A percentile compares a stretch with the other conserved stretches of the same genome.
Conservation (phyloP, 2,888 invertebrate species). For the Lasioglossum marginatum region DNA sequence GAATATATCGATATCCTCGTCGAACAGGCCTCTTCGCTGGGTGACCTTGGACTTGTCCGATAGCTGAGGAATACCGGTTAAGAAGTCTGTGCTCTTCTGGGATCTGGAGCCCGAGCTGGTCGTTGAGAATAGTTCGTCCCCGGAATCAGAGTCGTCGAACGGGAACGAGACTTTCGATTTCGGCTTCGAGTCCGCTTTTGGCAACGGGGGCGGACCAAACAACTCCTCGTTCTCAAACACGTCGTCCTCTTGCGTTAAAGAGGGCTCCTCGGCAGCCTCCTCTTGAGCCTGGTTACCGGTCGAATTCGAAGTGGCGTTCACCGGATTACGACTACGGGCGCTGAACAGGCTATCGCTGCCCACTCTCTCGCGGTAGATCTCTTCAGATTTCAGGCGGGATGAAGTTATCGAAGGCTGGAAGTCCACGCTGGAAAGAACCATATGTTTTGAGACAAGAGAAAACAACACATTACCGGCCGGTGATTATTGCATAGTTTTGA, state of each 20-base stretch:
- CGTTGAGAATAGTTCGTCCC: constrained; percentile 80
- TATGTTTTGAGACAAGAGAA: too few relatives aligned
- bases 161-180: constrained; percentile 78
- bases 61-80: constrained; percentile 62
- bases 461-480: neutral
- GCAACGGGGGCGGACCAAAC: constrained; percentile 81
- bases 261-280: constrained; percentile 30
- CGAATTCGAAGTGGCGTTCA: constrained; percentile 49
- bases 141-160: constrained; percentile 82
- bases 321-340: constrained; percentile 53
- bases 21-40: constrained; percentile 73
- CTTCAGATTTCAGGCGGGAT: constrained; percentile 77
- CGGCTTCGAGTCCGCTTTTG: constrained; percentile 73
- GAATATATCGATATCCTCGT: constrained; percentile 75
- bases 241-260: constrained; percentile 64
- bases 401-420: constrained; percentile 78
- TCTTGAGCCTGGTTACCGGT: constrained; percentile 41
- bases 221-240: constrained; percentile 77
- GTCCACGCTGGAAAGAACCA: constrained; percentile 65
- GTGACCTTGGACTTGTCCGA: constrained; percentile 63
- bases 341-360: constrained; percentile 76
- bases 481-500: too few relatives aligned
- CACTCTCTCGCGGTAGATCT: constrained; percentile 78
- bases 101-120: constrained; percentile 78
- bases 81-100: constrained; percentile 76